Conservation (phyloP, 1,140 invertebrate genomes). For the Drosophila ficusphila region DNA sequence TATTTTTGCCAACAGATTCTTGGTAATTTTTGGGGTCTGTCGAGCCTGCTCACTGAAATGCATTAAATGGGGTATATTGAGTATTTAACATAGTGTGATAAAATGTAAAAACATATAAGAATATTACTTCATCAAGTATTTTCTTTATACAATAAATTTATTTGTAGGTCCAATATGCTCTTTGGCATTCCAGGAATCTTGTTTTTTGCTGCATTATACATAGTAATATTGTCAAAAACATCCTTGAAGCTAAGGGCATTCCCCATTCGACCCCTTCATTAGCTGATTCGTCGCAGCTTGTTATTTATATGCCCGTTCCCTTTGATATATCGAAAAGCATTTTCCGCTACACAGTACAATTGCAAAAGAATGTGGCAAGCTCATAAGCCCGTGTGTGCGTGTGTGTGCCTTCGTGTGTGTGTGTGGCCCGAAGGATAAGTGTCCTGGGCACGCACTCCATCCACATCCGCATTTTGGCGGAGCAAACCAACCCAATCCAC, state of each 20-base stretch:
- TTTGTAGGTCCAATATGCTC: neutral
- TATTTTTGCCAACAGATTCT: constrained; percentile 41
- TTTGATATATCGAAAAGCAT: constrained; percentile 80
- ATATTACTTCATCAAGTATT: neutral
- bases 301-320: constrained; percentile 57
- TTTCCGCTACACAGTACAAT: constrained; percentile 62
- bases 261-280: neutral
- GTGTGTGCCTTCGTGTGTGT: constrained; percentile 21
- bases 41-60: constrained; percentile 2
- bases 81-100: neutral
- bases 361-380: constrained; percentile 51
- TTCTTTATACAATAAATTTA: neutral
- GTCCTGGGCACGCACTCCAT: constrained; percentile 34
- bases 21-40: neutral
- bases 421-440: constrained; percentile 48
- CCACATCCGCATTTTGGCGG: neutral
- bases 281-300: neutral
- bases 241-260: constrained; percentile 26
- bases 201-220: too few species aligned
- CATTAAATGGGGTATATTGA: neutral
- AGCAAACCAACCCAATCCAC: constrained; percentile 36
- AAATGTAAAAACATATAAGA: neutral
- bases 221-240: too few species aligned
- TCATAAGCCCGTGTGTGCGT: constrained; percentile 36
- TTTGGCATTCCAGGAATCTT: too few species aligned